phyloP scores from a whole-genome alignment of 2,888 invertebrate species.

The Trilocha varians region DNA sequence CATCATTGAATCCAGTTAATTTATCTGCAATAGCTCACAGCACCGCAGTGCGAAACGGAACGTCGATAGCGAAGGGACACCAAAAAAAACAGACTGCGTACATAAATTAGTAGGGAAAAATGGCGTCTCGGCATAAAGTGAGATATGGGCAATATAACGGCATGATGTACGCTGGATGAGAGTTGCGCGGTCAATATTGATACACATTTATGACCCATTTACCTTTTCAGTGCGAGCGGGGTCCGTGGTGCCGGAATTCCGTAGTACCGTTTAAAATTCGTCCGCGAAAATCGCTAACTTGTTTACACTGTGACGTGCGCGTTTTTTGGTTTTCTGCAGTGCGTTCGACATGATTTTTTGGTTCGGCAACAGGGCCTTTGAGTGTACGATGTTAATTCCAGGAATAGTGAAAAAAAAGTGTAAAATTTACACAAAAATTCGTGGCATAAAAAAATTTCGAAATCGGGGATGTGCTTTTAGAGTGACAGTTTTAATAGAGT shows the following conservation, averaged over 20 bases:
- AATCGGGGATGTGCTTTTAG: no score
- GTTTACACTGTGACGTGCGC: conserved; percentile 27
- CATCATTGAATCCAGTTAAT: conserved; percentile 5
- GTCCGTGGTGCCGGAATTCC: conserved; percentile 43
- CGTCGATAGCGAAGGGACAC: conserved; percentile 20
- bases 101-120: conserved; percentile 48
- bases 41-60: conserved; percentile 12
- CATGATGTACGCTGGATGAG: conserved; percentile 49
- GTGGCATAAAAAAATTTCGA: no score
- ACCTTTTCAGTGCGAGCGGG: conserved; percentile 47
- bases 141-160: conserved; percentile 53
- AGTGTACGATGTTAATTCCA: no score
- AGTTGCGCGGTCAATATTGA: conserved; percentile 64
- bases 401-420: no score
- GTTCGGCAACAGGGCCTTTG: no score
- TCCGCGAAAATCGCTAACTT: conserved; percentile 36
- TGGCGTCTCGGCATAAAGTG: conserved; percentile 43
- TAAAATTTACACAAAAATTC: no score
- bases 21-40: conserved; percentile 8
- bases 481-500: no score
- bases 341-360: no score
- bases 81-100: conserved; percentile 26
- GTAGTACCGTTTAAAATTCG: conserved; percentile 46
- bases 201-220: conserved; percentile 67
- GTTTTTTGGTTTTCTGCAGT: no score